Percentiles rank a stretch among this genome's conserved stretches.
phyloP scores from a whole-genome alignment of 2,113 vertebrate species.

The Salvelinus alpinus region DNA sequence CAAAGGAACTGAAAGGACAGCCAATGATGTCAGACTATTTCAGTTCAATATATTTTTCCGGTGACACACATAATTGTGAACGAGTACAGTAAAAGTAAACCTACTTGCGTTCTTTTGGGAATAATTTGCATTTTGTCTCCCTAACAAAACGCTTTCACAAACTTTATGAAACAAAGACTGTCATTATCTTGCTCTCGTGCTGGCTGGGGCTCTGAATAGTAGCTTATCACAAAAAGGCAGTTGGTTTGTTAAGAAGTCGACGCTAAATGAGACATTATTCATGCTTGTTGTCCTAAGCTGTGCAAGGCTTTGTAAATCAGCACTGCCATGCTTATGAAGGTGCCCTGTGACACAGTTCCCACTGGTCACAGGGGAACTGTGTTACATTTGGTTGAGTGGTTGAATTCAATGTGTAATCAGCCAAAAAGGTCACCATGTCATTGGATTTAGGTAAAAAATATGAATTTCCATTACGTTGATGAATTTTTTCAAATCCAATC shows the following conservation, averaged over 20 bases:
- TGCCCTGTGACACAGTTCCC: background rate
- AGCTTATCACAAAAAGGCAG: slow-evolving; percentile 12
- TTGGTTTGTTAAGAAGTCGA: background rate
- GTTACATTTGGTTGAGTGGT: no score
- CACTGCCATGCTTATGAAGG: background rate
- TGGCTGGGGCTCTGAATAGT: background rate
- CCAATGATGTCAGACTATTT: background rate
- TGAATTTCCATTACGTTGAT: no score
- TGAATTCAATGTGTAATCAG: no score
- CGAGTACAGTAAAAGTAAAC: no score
- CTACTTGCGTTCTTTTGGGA: slow-evolving; percentile 10
- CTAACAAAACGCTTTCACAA: slow-evolving; percentile 1
- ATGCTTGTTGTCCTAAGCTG: slow-evolving; percentile 1
- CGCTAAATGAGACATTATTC: slow-evolving; percentile 24
- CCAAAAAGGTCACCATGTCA: no score
- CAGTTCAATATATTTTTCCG: no score
- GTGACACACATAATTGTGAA: no score
- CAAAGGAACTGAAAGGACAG: slow-evolving; percentile 20
- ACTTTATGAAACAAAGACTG: slow-evolving; percentile 13
- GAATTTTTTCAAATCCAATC: no score
- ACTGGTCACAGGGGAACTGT: no score
- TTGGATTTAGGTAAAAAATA: no score
- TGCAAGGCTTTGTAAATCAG: background rate
- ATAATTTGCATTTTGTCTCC: slow-evolving; percentile 24
- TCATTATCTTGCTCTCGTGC: slow-evolving; percentile 7